A percentile compares a stretch with the other conserved stretches of the same genome.
These are phyloP conservation scores for Leucoraja ocellata DNA, from an alignment of 2,797 vertebrate genomes.

Conservation along the genomic window DNA sequence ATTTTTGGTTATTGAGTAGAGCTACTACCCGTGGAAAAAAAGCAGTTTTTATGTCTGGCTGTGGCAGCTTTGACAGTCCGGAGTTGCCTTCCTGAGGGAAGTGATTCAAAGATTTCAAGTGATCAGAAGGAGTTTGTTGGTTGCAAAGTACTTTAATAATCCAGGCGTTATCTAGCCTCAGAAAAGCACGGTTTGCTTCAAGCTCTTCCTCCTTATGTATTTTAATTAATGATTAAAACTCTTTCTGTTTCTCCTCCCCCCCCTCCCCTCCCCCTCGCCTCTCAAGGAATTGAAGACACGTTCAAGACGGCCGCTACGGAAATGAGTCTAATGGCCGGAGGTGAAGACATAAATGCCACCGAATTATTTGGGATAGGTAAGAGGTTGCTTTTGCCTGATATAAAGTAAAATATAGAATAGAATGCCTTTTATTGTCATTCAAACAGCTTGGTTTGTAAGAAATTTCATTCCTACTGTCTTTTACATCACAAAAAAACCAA, in stretches of 20 bases:
- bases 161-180: not conserved
- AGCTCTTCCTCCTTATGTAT: not conserved
- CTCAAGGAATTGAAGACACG: conserved; percentile 85
- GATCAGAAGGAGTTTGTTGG: too few relatives aligned
- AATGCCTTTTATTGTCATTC: too few relatives aligned
- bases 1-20: too few relatives aligned
- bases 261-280: not conserved
- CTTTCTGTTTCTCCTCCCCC: not conserved
- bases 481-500: too few relatives aligned
- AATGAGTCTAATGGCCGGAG: conserved; percentile 86
- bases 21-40: too few relatives aligned
- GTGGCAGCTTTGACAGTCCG: too few relatives aligned
- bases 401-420: not conserved
- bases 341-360: conserved; percentile 89
- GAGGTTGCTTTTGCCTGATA: conserved; percentile 42
- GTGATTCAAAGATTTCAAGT: too few relatives aligned
- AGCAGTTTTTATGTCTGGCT: too few relatives aligned
- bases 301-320: conserved; percentile 92
- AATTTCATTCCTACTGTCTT: too few relatives aligned
- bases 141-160: not conserved
- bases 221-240: not conserved
- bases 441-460: too few relatives aligned
- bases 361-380: conserved; percentile 94
- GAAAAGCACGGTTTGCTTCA: not conserved
- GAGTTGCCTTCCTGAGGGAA: too few relatives aligned